Conservation (phyloP, 1,140 invertebrate species). For the Chionoecetes opilio region DNA sequence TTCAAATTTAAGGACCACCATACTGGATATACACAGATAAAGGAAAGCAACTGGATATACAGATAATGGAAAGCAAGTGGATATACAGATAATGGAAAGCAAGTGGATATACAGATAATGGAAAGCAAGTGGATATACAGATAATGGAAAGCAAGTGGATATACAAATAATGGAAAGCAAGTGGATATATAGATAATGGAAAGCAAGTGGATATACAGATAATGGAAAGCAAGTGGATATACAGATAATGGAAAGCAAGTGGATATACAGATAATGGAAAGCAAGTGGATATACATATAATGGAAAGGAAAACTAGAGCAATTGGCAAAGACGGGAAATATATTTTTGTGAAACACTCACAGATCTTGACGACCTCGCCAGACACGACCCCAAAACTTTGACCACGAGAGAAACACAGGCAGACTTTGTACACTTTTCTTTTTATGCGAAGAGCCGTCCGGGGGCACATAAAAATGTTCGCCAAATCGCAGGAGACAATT, state of each 20-base stretch:
- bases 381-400: not conserved
- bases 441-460: not conserved
- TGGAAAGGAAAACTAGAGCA: not conserved
- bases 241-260: not conserved
- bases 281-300: not conserved
- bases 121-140: no score
- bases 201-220: no score
- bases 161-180: no score
- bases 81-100: no score
- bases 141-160: no score
- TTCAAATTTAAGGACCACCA: no score
- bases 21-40: no score
- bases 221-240: no score
- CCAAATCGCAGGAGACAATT: slow-evolving; percentile 9
- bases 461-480: not conserved
- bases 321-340: not conserved
- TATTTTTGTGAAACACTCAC: not conserved
- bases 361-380: not conserved
- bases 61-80: no score
- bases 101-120: no score
- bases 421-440: not conserved
- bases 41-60: no score
- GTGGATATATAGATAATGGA: no score
- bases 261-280: not conserved
- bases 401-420: not conserved